Base-by-base conservation (phyloP, 2,113 vertebrate genomes). In the Pithys albifrons region DNA sequence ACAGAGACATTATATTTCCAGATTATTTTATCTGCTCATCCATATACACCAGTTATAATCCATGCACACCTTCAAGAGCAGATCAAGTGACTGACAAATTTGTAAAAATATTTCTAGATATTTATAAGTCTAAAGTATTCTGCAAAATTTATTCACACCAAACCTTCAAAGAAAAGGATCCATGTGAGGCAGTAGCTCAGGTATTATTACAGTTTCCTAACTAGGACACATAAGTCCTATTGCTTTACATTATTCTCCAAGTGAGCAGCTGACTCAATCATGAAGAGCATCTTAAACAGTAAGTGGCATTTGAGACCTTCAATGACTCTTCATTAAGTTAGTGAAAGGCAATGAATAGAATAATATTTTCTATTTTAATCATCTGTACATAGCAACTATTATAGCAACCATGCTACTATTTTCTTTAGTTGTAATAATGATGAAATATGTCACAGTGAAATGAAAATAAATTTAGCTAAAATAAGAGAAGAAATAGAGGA, bases 311-410 rank as follows among this genome's bases (percentile, higher is more conserved):
- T 87, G 57, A 95, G 70, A 89, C 2, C 7, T 85, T 87, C 61
- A 79, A 74, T 87, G 62, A 75, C 74, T 93, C 86, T 91, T 89
- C 70, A 93, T 87, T 87, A 92, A 90, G 82, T 82, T 85, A 87
- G 67, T 41, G 37, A 90, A 97, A 86, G 62, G 37, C 92, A 91
- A 89, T 1, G 6, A 92, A 77, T 65, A 91, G 76, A 91, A 82
- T 65, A 87, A 82, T 82, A 94, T 93, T 91, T 95, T 94, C 80
- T 87, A 54, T 59, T 76, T 95, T 93, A 88, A 94, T 91, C 78
- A 85, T 59, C 61, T 39, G 41, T 54, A 57, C 78, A 85, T 22
- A 67, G 65, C 62, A 59, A 58, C 46, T 83, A n/a, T 69, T 89
- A 70, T 13, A 89, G 29, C 45, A 81, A 83, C 35, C 64, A 35